Conservation (phyloP, 2,797 vertebrate species). For the Pipistrellus pygmaeus region DNA sequence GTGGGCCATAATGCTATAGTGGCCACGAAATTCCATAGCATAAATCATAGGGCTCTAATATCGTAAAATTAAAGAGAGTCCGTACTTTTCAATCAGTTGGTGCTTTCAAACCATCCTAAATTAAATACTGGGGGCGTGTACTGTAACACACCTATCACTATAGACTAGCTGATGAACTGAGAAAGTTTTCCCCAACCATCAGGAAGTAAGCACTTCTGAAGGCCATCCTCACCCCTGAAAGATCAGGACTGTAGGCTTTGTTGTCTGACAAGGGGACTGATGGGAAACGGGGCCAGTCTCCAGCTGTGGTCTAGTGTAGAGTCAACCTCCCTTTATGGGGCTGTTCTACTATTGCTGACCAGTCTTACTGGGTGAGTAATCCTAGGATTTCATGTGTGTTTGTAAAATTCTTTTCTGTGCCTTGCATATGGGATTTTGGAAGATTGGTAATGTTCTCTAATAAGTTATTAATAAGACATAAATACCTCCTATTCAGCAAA, state of each 20-base stretch:
- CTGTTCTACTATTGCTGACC: background rate
- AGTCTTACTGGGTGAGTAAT: background rate
- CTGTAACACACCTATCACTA: background rate
- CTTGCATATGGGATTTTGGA: background rate
- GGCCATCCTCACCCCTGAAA: background rate
- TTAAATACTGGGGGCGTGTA: background rate
- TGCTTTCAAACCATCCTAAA: constrained; percentile 11
- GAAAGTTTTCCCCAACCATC: background rate
- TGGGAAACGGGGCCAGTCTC: background rate
- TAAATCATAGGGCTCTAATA: background rate
- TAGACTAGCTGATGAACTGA: background rate
- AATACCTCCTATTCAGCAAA: constrained; percentile 24
- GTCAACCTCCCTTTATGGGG: background rate
- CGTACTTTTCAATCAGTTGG: background rate
- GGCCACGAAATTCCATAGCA: background rate
- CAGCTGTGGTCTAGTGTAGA: background rate
- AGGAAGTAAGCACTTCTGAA: background rate
- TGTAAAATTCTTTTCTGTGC: background rate
- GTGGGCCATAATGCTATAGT: background rate
- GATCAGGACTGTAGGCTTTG: background rate
- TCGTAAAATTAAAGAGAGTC: background rate
- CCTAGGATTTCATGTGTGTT: background rate
- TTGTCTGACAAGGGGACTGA: background rate
- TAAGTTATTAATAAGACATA: constrained; percentile 1
- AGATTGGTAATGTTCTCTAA: background rate